Conservation (phyloP, 2,113 vertebrate species). For the Hippoglossus stenolepis region DNA sequence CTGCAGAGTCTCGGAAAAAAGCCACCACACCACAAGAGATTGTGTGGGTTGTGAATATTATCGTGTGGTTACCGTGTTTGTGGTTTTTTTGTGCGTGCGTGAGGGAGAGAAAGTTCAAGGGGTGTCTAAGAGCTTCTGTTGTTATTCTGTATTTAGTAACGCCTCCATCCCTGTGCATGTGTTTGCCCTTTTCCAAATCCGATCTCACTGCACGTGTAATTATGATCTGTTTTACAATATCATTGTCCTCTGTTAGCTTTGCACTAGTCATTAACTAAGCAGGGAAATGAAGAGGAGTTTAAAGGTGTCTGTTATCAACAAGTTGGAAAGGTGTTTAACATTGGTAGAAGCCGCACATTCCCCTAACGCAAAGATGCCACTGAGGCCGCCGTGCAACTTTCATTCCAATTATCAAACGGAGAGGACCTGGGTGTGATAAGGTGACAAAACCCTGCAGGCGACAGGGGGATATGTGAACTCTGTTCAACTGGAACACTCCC, state of each 20-base stretch:
- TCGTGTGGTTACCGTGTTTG: background rate
- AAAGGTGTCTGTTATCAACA: slow-evolving; percentile 17
- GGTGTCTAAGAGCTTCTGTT: slow-evolving; percentile 14
- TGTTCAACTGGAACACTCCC: slow-evolving; percentile 58
- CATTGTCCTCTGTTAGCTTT: background rate
- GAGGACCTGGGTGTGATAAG: slow-evolving; percentile 46
- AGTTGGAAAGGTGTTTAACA: slow-evolving; percentile 19
- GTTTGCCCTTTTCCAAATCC: background rate
- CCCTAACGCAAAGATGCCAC: slow-evolving; percentile 22
- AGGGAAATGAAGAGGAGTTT: slow-evolving; percentile 23
- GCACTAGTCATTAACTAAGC: slow-evolving; percentile 2
- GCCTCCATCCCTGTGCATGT: background rate
- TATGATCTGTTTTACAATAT: background rate
- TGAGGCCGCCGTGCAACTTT: slow-evolving; percentile 42
- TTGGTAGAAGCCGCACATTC: slow-evolving; percentile 14
- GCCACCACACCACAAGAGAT: slow-evolving; percentile 7
- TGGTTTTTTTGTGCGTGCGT: background rate
- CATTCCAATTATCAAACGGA: slow-evolving; percentile 54
- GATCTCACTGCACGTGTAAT: background rate
- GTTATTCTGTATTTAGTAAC: slow-evolving; percentile 1
- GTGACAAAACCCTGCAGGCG: slow-evolving; percentile 49
- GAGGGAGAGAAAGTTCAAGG: slow-evolving; percentile 12
- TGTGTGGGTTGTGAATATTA: slow-evolving; percentile 25
- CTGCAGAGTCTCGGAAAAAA: background rate
- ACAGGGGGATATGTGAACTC: slow-evolving; percentile 46